These are phyloP conservation scores for Stomorhina lunata DNA, from an alignment of 2,888 invertebrate genomes.

Conservation along the genomic window DNA sequence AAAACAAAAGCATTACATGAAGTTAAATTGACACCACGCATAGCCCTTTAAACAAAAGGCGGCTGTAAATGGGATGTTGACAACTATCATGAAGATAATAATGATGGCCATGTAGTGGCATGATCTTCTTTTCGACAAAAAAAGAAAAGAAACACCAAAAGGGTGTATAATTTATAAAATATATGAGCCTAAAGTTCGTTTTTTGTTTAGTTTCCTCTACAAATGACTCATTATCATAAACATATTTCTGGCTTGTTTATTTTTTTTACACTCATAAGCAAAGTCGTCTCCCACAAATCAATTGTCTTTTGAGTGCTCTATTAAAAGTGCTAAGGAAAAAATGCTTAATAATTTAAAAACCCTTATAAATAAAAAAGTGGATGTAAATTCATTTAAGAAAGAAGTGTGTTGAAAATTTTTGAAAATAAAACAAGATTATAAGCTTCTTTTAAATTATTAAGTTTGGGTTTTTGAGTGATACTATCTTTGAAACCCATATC, in stretches of 20 bases:
- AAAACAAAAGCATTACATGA: neutral
- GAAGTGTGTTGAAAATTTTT: neutral
- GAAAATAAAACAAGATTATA: neutral
- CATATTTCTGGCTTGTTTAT: neutral
- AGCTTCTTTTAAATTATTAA: neutral
- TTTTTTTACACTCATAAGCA: neutral
- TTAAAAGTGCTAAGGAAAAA: neutral
- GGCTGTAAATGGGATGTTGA: neutral
- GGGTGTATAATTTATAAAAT: constrained; percentile 37
- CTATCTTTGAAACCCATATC: neutral
- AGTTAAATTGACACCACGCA: constrained; percentile 49
- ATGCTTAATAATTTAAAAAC: neutral
- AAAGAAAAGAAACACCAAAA: neutral
- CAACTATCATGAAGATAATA: neutral
- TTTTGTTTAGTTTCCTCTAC: constrained; percentile 20
- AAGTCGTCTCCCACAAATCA: constrained; percentile 31
- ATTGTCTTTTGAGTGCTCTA: neutral
- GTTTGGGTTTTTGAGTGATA: too few species aligned
- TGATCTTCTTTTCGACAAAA: constrained; percentile 5
- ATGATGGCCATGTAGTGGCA: neutral
- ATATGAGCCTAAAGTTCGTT: neutral
- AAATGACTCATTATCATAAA: constrained; percentile 50
- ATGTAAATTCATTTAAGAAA: neutral
- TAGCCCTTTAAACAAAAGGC: constrained; percentile 10
- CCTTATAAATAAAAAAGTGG: neutral